These are phyloP conservation scores for Bambusicola thoracicus DNA, from an alignment of 2,113 vertebrate species.

Conservation along the genomic window DNA sequence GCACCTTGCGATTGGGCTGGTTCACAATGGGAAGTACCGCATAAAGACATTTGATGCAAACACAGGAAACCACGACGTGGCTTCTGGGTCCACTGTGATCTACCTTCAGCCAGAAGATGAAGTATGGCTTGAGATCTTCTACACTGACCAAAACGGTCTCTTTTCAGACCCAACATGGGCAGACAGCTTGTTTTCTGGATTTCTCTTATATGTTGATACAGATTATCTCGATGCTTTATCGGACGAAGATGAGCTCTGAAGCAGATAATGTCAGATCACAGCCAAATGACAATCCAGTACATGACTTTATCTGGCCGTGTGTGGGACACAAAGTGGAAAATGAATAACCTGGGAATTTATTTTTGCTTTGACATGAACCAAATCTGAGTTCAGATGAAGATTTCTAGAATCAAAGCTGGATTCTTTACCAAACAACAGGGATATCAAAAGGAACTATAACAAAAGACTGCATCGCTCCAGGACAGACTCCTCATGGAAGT, in stretches of 20 bases:
- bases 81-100: constrained; percentile 93
- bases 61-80: constrained; percentile 96
- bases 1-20: constrained; percentile 93
- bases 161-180: constrained; percentile 95
- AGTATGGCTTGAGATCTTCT: constrained; percentile 99
- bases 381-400: not conserved
- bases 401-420: not conserved
- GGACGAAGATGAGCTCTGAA: constrained; percentile 86
- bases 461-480: constrained; percentile 12
- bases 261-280: not conserved
- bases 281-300: not conserved
- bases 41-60: constrained; percentile 97
- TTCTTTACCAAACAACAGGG: constrained; percentile 14
- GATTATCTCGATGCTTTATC: constrained; percentile 92
- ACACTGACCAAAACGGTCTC: constrained; percentile 92
- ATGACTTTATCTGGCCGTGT: not conserved
- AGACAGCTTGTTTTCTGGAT: constrained; percentile 97
- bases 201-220: constrained; percentile 93
- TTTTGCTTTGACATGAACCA: not conserved
- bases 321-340: not conserved
- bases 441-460: constrained; percentile 33
- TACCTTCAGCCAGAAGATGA: constrained; percentile 95
- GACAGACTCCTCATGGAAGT: constrained; percentile 49
- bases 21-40: constrained; percentile 93
- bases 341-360: not conserved